These are phyloP conservation scores for Scomberomorus guttatus DNA, from an alignment of 2,797 vertebrate genomes.

Conservation along the genomic window DNA sequence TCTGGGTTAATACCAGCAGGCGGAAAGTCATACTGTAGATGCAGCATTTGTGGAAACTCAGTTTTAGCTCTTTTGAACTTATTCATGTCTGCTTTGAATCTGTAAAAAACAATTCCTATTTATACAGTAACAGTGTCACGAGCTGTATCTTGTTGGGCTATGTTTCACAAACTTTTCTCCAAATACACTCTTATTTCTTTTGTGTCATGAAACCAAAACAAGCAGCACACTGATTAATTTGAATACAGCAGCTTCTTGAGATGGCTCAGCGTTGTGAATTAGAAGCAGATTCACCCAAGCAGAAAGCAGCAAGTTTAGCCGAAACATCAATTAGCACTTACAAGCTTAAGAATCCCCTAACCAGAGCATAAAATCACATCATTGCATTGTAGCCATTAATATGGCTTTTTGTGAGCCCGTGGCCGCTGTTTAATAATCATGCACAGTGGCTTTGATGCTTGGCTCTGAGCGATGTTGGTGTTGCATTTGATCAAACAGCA, in stretches of 20 bases:
- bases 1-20: slow-evolving; percentile 29
- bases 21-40: background rate
- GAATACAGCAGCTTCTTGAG: slow-evolving; percentile 11
- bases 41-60: slow-evolving; percentile 1
- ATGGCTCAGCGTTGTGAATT: slow-evolving; percentile 23
- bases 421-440: slow-evolving; percentile 48
- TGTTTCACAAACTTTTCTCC: slow-evolving; percentile 24
- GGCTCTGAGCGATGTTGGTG: slow-evolving; percentile 34
- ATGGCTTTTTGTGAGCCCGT: slow-evolving; percentile 35
- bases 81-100: slow-evolving; percentile 12
- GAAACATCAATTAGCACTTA: slow-evolving; percentile 32
- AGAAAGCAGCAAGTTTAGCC: slow-evolving; percentile 9
- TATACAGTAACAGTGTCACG: slow-evolving; percentile 6
- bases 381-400: slow-evolving; percentile 43
- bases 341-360: slow-evolving; percentile 11
- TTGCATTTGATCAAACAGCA: slow-evolving; percentile 45
- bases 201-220: slow-evolving; percentile 21
- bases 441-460: slow-evolving; percentile 31
- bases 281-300: slow-evolving; percentile 25
- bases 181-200: slow-evolving; percentile 9
- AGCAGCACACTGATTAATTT: background rate
- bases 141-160: slow-evolving; percentile 1
- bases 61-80: slow-evolving; percentile 4
- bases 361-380: slow-evolving; percentile 57
- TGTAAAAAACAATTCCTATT: background rate